Evolutionary conservation across 1,140 invertebrate genomes (phyloP).

Genomic region (Geopemphigus sp.): DNA sequence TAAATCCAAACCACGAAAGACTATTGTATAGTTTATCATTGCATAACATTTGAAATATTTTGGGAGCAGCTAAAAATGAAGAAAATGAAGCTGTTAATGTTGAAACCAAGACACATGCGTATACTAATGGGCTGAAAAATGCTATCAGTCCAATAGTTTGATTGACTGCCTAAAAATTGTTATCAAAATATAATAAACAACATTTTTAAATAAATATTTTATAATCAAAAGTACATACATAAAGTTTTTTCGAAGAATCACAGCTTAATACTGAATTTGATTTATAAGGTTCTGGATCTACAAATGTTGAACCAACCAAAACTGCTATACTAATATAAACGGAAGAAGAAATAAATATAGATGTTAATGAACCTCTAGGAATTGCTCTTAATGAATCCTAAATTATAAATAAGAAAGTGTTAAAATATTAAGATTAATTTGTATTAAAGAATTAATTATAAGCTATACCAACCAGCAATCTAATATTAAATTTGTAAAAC

Average conservation of each 20-base stretch:
- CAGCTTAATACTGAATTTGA: slow-evolving; percentile 74
- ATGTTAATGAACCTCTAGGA: slow-evolving; percentile 82
- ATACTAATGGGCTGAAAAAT: slow-evolving; percentile 86
- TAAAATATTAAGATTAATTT: not conserved
- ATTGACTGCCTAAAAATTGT: slow-evolving; percentile 54
- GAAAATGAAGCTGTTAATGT: slow-evolving; percentile 94
- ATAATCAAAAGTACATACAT: slow-evolving; percentile 56
- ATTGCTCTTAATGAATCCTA: slow-evolving; percentile 85
- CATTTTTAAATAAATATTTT: not conserved
- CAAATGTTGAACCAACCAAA: slow-evolving; percentile 74
- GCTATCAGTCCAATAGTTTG: slow-evolving; percentile 89
- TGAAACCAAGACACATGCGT: slow-evolving; percentile 94
- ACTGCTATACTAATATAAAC: slow-evolving; percentile 80
- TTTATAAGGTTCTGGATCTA: slow-evolving; percentile 53
- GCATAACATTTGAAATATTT: slow-evolving; percentile 91
- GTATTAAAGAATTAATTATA: not conserved
- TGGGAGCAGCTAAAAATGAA: slow-evolving; percentile 91
- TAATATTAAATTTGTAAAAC: not conserved
- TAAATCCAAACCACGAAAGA: slow-evolving; percentile 78
- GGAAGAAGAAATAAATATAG: slow-evolving; percentile 73
- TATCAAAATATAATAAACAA: slow-evolving; percentile 49
- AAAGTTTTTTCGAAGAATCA: slow-evolving; percentile 60
- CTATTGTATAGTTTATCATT: slow-evolving; percentile 94
- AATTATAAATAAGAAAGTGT: slow-evolving; percentile 48
- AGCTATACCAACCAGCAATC: not conserved